phyloP scores from a whole-genome alignment of 2,113 vertebrate genomes.

The Prolemur simus region DNA sequence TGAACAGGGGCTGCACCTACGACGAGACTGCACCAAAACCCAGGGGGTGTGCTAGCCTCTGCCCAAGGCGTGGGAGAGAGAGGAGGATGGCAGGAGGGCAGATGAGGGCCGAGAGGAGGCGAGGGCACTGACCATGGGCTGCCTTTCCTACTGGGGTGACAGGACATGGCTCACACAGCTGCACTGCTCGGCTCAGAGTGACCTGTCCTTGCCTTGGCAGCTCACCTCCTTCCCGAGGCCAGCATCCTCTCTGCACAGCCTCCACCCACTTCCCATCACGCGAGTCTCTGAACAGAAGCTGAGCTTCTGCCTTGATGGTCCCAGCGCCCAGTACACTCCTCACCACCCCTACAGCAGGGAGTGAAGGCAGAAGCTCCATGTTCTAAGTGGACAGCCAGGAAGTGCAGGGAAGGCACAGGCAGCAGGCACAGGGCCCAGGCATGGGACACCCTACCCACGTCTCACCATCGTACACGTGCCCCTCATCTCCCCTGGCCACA shows the following conservation, averaged over 20 bases:
- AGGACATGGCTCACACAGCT: neutral
- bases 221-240: neutral
- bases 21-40: neutral
- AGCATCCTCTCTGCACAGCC: neutral
- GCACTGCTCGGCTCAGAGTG: rapidly evolving
- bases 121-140: neutral
- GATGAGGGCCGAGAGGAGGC: neutral
- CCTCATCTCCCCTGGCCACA: neutral
- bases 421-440: neutral
- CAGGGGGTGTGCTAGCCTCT: neutral
- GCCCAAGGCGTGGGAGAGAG: neutral
- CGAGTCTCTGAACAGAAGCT: neutral
- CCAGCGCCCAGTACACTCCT: neutral
- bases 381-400: neutral
- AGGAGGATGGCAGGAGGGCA: too few relatives aligned
- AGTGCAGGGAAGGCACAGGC: rapidly evolving
- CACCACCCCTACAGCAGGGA: neutral
- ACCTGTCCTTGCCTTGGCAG: neutral
- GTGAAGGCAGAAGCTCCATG: rapidly evolving
- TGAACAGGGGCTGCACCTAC: neutral
- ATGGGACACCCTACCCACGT: neutral
- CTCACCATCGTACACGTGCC: neutral
- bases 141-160: neutral
- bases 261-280: neutral
- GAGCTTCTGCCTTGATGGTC: neutral